Evolutionary conservation across 2,797 vertebrate genomes (phyloP).

Genomic region (Melopsittacus undulatus): DNA sequence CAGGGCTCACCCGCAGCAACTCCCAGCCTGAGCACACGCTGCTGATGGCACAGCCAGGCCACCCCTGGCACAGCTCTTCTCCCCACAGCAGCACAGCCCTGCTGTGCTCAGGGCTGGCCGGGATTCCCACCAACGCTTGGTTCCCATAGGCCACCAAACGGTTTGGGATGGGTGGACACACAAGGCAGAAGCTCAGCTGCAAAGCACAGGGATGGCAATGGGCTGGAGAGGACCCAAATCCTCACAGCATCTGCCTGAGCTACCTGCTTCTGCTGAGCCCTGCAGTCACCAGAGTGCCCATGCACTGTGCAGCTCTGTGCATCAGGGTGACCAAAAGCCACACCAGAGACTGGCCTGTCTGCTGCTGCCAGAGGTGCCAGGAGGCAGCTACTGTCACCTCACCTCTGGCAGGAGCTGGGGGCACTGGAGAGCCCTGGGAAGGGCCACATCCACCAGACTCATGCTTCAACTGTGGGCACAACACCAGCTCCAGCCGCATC

Average conservation of each 20-base stretch:
- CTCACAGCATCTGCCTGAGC: background rate
- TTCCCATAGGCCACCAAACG: background rate
- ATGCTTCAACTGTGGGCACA: rapidly evolving
- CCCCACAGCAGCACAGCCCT: rapidly evolving
- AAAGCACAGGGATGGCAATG: rapidly evolving
- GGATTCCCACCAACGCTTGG: background rate
- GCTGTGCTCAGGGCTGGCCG: rapidly evolving
- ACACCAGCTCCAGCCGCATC: background rate
- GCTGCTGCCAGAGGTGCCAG: background rate
- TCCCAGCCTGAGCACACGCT: background rate
- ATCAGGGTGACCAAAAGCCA: background rate
- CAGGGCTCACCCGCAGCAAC: background rate
- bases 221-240: background rate
- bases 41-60: background rate
- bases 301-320: rapidly evolving
- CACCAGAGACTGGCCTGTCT: rapidly evolving
- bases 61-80: background rate
- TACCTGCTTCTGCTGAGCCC: background rate
- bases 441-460: rapidly evolving
- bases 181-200: background rate
- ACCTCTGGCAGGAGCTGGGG: background rate
- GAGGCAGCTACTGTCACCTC: background rate
- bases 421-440: background rate
- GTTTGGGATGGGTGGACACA: background rate
- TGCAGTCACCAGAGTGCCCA: background rate